Evolutionary conservation across 92 coral and sea anemone species (phyloP), one percentile per base, ranked within the genome.

Genomic region (Siderastrea siderea): DNA sequence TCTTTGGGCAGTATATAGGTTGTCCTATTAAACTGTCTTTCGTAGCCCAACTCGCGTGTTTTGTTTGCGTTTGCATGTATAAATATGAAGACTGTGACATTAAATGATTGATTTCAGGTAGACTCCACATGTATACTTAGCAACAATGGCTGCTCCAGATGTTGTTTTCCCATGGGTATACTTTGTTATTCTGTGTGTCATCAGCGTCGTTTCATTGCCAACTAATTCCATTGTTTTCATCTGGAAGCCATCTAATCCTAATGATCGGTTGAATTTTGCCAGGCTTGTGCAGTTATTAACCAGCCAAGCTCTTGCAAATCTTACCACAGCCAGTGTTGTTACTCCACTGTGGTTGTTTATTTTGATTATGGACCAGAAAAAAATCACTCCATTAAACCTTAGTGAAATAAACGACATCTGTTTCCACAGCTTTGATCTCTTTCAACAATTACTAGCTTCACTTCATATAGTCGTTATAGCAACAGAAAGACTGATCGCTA

Each of bases 401-500:
- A 73, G 67, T 10, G 68, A 68, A 17, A 15, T 74, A 17, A 65
- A 88, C 44, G 89, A 86, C 6, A 76, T 86, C 9, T 80, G 68
- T 59, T 59, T 85, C 77, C 66, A 80, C 80, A 90, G 87, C 54
- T 73, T 90, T 44, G 93, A 86, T 80, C 67, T 90, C 45, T 65
- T 90, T 72, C 84, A 90, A 43, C 86, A 86, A 45, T 67, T 90
- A 9, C 77, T 90, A 74, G 74, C 77, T n/a, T 11, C 71, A 4
- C 83, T 90, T 6, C 90, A 86, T 49, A 62, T 90, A 17, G 44
- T 74, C 17, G 79, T 86, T 7, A 74, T 90, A 53, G 87, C 83
- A 86, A 71, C 77, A 16, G 90, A 90, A 68, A 86, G 93, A 52
- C 59, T 86, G 15, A 74, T 60, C 61, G 90, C 93, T n/a, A 75